A percentile compares a stretch with the other conserved stretches of the same genome.
phyloP scores from a whole-genome alignment of 1,140 invertebrate genomes.

The Heliconius eleuchia region DNA sequence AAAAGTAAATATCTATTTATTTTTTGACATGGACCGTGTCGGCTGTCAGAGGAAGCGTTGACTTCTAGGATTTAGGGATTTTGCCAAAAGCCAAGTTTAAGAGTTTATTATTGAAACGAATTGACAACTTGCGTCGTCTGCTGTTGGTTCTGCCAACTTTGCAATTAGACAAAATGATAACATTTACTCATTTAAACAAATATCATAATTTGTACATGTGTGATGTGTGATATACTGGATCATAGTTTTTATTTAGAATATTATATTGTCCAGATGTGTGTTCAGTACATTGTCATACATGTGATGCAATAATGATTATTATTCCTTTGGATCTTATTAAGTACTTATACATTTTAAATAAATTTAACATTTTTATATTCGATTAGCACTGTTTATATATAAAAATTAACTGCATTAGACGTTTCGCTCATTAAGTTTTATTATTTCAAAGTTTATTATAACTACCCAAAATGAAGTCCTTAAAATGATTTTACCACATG shows the following conservation, averaged over 20 bases:
- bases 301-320: conserved; percentile 25
- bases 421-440: conserved; percentile 4
- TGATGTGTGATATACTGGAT: conserved; percentile 38
- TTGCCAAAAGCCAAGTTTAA: conserved; percentile 69
- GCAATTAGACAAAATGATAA: conserved; percentile 74
- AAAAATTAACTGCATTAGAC: neutral
- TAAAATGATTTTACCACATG: neutral
- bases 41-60: conserved; percentile 74
- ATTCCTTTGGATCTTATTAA: neutral
- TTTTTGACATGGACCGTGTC: conserved; percentile 70
- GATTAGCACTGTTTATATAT: neutral
- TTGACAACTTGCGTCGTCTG: conserved; percentile 65
- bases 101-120: conserved; percentile 71
- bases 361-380: neutral
- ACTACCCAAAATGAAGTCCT: neutral
- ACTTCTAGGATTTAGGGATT: conserved; percentile 63
- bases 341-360: neutral
- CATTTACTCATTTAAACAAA: conserved; percentile 52
- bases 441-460: neutral
- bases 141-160: conserved; percentile 75
- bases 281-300: conserved; percentile 35
- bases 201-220: conserved; percentile 46
- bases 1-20: conserved; percentile 66
- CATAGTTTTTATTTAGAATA: conserved; percentile 48
- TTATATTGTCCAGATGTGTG: conserved; percentile 44